These are phyloP conservation scores for Cephus sareptanus DNA, from an alignment of 2,888 invertebrate species.

Conservation along the genomic window DNA sequence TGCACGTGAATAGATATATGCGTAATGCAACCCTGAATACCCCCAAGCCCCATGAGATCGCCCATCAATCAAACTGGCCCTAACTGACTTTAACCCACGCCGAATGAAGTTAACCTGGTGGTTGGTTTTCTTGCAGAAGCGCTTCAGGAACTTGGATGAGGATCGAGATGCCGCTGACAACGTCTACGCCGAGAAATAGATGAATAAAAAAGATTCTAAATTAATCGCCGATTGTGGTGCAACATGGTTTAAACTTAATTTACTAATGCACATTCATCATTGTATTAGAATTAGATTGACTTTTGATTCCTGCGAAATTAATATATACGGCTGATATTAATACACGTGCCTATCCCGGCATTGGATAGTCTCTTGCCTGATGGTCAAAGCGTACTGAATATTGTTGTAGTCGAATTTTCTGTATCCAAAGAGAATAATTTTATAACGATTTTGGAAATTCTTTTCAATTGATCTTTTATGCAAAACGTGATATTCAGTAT, in stretches of 20 bases:
- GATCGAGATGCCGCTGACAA: slow-evolving; percentile 46
- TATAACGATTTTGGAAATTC: background rate
- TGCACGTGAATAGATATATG: background rate
- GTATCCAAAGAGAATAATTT: background rate
- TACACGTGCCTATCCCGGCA: background rate
- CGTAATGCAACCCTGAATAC: background rate
- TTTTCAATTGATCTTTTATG: background rate
- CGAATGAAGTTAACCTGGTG: background rate
- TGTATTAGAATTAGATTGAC: background rate
- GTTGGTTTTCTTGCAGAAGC: slow-evolving; percentile 67
- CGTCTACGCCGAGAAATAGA: slow-evolving; percentile 56
- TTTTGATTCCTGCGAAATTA: background rate
- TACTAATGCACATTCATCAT: slow-evolving; percentile 15
- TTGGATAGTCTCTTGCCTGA: background rate
- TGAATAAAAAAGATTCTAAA: slow-evolving; percentile 27
- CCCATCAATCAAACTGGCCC: background rate
- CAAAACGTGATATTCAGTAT: background rate
- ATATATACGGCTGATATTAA: background rate
- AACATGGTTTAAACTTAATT: slow-evolving; percentile 17
- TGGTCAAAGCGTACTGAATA: background rate
- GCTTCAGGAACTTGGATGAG: slow-evolving; percentile 62
- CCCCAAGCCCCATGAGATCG: background rate
- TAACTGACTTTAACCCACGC: background rate
- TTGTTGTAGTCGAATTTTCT: background rate
- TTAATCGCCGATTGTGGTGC: slow-evolving; percentile 9